A percentile compares a stretch with the other conserved stretches of the same genome.
These are phyloP conservation scores for Himalopsyche kuldschensis DNA, from an alignment of 2,888 invertebrate genomes.

Conservation along the genomic window DNA sequence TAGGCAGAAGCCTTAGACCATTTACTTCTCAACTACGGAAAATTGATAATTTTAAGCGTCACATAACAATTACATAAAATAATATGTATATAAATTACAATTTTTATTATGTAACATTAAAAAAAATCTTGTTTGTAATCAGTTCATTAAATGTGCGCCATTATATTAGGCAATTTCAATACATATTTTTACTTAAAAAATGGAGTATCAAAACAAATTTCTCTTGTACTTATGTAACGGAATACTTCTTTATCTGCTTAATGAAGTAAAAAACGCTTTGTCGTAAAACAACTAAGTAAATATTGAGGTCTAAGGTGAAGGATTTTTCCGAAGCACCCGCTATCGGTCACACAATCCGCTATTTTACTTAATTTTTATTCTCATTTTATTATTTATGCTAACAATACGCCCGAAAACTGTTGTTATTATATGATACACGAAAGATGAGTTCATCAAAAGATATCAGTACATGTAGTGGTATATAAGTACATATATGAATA, in stretches of 20 bases:
- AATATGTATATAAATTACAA: too few relatives aligned
- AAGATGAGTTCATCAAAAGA: neutral
- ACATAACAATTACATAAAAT: too few relatives aligned
- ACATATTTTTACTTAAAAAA: too few relatives aligned
- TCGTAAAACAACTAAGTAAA: neutral
- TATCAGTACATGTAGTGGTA: neutral
- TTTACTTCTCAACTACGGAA: too few relatives aligned
- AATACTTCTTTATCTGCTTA: neutral
- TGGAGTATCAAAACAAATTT: neutral
- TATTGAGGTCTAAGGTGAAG: conserved; percentile 4
- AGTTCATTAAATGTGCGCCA: too few relatives aligned
- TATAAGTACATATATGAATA: too few relatives aligned
- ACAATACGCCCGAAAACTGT: neutral
- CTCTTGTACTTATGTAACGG: neutral
- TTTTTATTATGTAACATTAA: too few relatives aligned
- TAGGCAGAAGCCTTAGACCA: too few relatives aligned
- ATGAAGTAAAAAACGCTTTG: neutral
- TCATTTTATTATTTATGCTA: neutral
- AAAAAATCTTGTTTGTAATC: too few relatives aligned
- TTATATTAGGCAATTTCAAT: too few relatives aligned
- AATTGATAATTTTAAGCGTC: too few relatives aligned
- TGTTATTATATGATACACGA: neutral
- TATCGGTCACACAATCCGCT: neutral
- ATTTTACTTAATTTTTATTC: neutral
- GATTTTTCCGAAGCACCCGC: neutral